Evolutionary conservation across 2,113 vertebrate species (phyloP), one percentile per base, ranked within the genome.

Genomic region (Nannospalax galili): DNA sequence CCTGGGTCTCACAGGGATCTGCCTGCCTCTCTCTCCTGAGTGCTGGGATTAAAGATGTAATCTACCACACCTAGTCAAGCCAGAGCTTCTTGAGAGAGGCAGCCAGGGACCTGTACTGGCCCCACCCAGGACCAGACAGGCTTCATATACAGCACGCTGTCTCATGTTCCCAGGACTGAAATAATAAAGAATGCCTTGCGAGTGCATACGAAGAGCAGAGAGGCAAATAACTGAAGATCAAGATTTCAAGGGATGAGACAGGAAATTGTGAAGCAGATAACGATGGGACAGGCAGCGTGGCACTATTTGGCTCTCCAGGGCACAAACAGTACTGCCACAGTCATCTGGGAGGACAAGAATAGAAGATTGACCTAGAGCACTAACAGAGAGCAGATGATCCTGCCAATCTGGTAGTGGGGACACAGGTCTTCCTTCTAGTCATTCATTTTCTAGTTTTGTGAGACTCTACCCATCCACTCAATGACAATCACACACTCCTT

Each of bases 241-340:
- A 95, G 93, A 94, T 88, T 85, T 91, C 67, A 85, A 94, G 88
- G 93, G 77, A 81, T 19, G 22, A 72, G 81, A 82, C 77, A 90
- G 95, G 95, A 96, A 93, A 95, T 72, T 93, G 72, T 73, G 93
- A 88, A 93, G 74, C 79, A 95, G 90, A 93, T 70, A 88, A 65
- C 81, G 95, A 65, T 1, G 20, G 75, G 22, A 72, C 35, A 72
- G 87, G 74, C 6, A 1, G 84, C 1, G 0, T 7, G n/a, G 73
- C 70, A 22, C 79, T 72, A 5, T 52, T 8, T n/a, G 80, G 74
- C 42, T 87, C 81, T 64, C 35, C 22, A 4, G 32, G 52, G 67
- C 1, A 12, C 58, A n/a, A 0, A 93, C 35, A 40, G 73, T 5
- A 24, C 1, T 7, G 11, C 84, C 26, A 42, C 16, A 35, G 74